These are phyloP conservation scores for Oreochromis aureus DNA, from an alignment of 2,113 vertebrate species.

Conservation along the genomic window DNA sequence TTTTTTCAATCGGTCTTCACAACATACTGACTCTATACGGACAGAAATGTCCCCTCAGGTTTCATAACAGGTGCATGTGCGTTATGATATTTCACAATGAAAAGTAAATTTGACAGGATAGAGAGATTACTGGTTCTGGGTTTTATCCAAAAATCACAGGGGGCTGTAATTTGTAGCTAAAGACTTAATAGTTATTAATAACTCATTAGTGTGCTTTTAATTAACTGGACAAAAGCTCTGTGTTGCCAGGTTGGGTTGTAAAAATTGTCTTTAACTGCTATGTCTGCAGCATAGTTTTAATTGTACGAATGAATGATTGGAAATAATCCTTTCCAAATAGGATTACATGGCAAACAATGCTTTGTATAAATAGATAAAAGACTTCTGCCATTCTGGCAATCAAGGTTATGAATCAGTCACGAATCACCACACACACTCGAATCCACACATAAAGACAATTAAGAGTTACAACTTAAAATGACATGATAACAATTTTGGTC, in stretches of 20 bases:
- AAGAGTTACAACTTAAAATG: not conserved
- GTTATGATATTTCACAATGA: not conserved
- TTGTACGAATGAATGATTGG: not conserved
- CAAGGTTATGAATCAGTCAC: not conserved
- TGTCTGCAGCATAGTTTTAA: not conserved
- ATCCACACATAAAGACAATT: not conserved
- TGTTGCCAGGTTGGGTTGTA: not conserved
- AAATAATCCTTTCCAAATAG: not conserved
- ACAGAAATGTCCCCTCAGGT: slow-evolving; percentile 46
- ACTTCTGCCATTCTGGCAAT: not conserved
- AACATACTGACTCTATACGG: slow-evolving; percentile 48
- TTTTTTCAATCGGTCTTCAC: slow-evolving; percentile 59
- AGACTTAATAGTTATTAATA: not conserved
- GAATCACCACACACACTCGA: too few relatives aligned
- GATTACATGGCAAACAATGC: not conserved
- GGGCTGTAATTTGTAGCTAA: not conserved
- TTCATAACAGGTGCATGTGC: slow-evolving; percentile 33
- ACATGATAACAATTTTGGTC: not conserved
- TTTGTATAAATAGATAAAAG: too few relatives aligned
- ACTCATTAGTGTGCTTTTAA: not conserved
- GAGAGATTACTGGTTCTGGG: not conserved
- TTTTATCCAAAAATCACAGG: not conserved
- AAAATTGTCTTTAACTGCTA: not conserved
- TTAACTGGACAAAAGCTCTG: not conserved
- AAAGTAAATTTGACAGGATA: not conserved